Conservation (phyloP, 1,140 invertebrate genomes). For the Microvelia longipes region DNA sequence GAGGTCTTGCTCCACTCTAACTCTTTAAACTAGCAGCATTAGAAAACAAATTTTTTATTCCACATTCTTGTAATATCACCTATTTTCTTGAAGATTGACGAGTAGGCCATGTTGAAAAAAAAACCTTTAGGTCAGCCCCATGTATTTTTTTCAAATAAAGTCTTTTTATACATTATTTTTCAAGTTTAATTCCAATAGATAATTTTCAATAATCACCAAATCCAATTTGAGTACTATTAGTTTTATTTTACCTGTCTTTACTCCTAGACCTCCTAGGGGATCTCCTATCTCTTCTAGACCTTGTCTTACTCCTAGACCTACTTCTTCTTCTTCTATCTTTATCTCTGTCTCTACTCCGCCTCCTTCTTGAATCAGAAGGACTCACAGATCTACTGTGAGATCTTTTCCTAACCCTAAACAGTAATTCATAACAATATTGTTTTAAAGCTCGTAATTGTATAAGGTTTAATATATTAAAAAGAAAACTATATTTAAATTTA, state of each 20-base stretch:
- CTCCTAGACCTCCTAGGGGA: slow-evolving; percentile 37
- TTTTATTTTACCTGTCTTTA: slow-evolving; percentile 38
- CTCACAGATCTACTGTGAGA: slow-evolving; percentile 19
- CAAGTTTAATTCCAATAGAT: neutral
- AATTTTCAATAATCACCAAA: slow-evolving; percentile 17
- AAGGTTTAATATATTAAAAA: too few species aligned
- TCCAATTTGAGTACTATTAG: slow-evolving; percentile 40
- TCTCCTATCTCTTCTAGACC: slow-evolving; percentile 19
- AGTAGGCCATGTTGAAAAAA: neutral
- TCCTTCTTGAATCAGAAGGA: slow-evolving; percentile 16
- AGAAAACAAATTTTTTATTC: too few species aligned
- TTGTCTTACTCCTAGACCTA: slow-evolving; percentile 18
- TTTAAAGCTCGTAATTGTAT: too few species aligned
- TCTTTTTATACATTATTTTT: neutral
- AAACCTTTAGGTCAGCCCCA: neutral
- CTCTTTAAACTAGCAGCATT: too few species aligned
- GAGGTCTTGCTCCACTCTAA: too few species aligned
- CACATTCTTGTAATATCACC: neutral
- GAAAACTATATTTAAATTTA: too few species aligned
- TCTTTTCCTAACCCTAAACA: slow-evolving; percentile 13
- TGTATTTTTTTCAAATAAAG: slow-evolving; percentile 10
- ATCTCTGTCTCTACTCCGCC: slow-evolving; percentile 24
- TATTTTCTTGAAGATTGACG: neutral
- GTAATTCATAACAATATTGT: too few species aligned
- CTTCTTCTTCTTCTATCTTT: slow-evolving; percentile 21